A percentile compares a stretch with the other conserved stretches of the same genome.
Evolutionary conservation across 2,888 invertebrate genomes (phyloP).

Genomic region (Amiota mariae): DNA sequence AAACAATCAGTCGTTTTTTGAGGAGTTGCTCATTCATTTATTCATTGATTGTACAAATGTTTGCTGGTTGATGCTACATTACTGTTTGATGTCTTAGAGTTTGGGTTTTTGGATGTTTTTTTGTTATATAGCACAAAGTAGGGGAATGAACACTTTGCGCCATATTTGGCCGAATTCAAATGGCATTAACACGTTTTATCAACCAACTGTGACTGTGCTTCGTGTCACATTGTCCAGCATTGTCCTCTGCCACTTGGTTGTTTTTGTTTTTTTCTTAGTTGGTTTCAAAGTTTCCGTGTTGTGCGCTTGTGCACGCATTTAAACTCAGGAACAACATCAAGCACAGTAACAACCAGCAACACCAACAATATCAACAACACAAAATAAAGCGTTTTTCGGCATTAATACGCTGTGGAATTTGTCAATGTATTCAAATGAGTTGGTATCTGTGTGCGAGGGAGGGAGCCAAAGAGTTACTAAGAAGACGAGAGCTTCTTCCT

Average conservation of each 20-base stretch:
- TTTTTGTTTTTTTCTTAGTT: slow-evolving; percentile 22
- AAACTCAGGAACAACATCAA: slow-evolving; percentile 42
- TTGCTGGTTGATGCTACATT: too few relatives aligned
- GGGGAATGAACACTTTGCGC: slow-evolving; percentile 51
- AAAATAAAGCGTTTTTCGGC: slow-evolving; percentile 43
- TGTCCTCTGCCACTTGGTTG: slow-evolving; percentile 42
- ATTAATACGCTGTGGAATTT: slow-evolving; percentile 36
- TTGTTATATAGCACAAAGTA: slow-evolving; percentile 57
- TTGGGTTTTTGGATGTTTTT: too few relatives aligned
- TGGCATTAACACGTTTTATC: slow-evolving; percentile 71
- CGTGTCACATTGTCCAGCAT: slow-evolving; percentile 44
- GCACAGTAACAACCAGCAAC: slow-evolving; percentile 35
- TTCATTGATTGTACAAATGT: too few relatives aligned
- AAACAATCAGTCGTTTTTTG: slow-evolving; percentile 22
- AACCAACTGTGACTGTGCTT: slow-evolving; percentile 19
- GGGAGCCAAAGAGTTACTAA: too few relatives aligned
- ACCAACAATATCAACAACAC: slow-evolving; percentile 61
- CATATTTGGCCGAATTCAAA: slow-evolving; percentile 72
- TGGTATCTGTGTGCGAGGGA: too few relatives aligned
- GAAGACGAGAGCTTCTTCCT: too few relatives aligned
- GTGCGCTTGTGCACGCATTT: slow-evolving; percentile 63
- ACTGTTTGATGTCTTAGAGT: too few relatives aligned
- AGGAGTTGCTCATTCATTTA: too few relatives aligned
- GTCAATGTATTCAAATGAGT: background rate
- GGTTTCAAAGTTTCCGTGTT: slow-evolving; percentile 43